Conservation (phyloP, 2,797 vertebrate genomes). For the Delichon dasypus region DNA sequence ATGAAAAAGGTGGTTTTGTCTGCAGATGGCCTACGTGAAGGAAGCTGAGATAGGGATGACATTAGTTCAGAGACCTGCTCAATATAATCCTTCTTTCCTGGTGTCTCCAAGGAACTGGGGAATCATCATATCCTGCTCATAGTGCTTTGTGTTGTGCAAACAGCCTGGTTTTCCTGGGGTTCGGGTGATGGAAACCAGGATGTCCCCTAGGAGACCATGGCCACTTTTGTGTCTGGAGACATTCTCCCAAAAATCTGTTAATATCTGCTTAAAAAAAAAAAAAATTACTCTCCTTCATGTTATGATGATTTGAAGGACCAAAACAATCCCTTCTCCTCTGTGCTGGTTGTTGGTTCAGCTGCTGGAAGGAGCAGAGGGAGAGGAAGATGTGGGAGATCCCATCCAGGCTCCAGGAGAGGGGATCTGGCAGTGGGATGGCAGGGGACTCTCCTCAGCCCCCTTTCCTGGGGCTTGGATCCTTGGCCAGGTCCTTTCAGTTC, state of each 20-base stretch:
- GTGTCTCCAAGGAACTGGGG: neutral
- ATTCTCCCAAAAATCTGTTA: neutral
- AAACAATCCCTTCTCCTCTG: neutral
- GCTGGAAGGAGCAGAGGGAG: neutral
- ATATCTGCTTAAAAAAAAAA: neutral
- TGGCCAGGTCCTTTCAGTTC: neutral
- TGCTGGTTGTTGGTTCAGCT: neutral
- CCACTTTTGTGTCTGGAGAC: neutral
- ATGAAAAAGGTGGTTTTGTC: neutral
- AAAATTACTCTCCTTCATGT: neutral
- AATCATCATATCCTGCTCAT: neutral
- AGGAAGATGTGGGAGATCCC: neutral
- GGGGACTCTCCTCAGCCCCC: neutral
- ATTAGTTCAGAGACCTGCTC: neutral
- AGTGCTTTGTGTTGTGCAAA: neutral
- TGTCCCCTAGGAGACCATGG: neutral
- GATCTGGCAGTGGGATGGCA: neutral
- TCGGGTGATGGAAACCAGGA: neutral
- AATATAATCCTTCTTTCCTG: neutral
- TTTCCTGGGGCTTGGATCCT: neutral
- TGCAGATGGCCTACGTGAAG: neutral
- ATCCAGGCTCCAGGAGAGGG: neutral
- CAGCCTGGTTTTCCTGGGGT: neutral
- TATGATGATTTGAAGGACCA: neutral
- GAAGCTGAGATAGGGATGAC: neutral